A percentile compares a stretch with the other conserved stretches of the same genome.
Conservation (phyloP, 2,797 vertebrate species). For the Podargus strigoides region DNA sequence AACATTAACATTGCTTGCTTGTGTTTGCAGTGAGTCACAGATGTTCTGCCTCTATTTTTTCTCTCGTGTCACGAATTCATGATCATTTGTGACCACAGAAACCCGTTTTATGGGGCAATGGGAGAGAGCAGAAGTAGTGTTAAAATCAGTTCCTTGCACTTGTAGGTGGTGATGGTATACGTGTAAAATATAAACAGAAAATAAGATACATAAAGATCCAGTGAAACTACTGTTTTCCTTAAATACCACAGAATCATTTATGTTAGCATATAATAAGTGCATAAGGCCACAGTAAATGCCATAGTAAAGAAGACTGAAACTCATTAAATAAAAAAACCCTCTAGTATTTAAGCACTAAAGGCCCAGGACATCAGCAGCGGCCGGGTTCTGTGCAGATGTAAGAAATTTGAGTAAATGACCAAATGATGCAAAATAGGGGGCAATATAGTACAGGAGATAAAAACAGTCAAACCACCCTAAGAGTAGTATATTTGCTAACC, state of each 20-base stretch:
- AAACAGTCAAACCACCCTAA: neutral
- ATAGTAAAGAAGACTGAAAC: neutral
- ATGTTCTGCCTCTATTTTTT: neutral
- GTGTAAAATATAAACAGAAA: neutral
- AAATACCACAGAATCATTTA: neutral
- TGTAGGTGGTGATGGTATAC: neutral
- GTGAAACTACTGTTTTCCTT: neutral
- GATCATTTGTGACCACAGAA: neutral
- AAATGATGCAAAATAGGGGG: neutral
- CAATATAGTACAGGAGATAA: neutral
- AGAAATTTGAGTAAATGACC: neutral
- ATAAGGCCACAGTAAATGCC: neutral
- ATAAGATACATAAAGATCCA: neutral
- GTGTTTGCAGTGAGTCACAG: neutral
- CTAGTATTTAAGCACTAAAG: neutral
- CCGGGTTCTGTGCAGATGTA: neutral
- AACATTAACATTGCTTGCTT: neutral
- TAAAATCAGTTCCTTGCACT: neutral
- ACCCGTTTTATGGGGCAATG: accelerated
- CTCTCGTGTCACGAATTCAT: neutral
- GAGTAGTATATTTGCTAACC: neutral
- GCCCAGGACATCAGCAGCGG: accelerated
- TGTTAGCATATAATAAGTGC: neutral
- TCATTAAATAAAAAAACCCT: accelerated
- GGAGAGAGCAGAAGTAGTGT: neutral